Evolutionary conservation across 2,888 invertebrate species (phyloP).

Genomic region (Phanerotoma sp.): DNA sequence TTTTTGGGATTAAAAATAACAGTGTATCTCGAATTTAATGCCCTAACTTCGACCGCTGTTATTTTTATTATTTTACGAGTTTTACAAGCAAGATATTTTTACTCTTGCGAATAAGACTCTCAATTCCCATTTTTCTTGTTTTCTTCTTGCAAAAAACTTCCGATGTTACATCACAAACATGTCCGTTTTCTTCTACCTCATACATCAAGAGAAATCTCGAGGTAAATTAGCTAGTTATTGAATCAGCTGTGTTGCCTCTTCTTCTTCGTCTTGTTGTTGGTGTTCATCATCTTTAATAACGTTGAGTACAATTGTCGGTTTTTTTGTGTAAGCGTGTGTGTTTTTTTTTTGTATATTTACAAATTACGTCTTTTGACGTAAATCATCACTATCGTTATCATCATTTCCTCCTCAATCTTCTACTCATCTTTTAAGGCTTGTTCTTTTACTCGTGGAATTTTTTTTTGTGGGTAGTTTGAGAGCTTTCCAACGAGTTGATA

Average conservation of each 20-base stretch:
- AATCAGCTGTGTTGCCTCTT: too few relatives aligned
- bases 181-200: constrained; percentile 5
- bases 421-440: constrained; percentile 30
- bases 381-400: constrained; percentile 48
- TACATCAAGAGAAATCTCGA: constrained; percentile 5
- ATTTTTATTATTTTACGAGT: background rate
- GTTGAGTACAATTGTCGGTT: constrained; percentile 1
- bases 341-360: constrained; percentile 54
- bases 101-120: constrained; percentile 8
- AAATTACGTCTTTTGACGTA: constrained; percentile 41
- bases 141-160: too few relatives aligned
- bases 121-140: background rate
- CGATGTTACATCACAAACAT: constrained; percentile 10
- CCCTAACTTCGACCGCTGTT: constrained; percentile 15
- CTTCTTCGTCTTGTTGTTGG: too few relatives aligned
- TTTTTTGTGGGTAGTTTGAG: constrained; percentile 3
- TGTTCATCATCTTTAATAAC: background rate
- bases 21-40: constrained; percentile 9
- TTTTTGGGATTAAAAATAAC: background rate
- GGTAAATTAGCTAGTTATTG: too few relatives aligned
- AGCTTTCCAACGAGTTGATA: background rate
- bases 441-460: constrained; percentile 19
- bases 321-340: constrained; percentile 21
- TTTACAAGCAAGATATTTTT: background rate
- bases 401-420: constrained; percentile 33